phyloP scores from a whole-genome alignment of 2,113 vertebrate genomes.

The Daubentonia madagascariensis region DNA sequence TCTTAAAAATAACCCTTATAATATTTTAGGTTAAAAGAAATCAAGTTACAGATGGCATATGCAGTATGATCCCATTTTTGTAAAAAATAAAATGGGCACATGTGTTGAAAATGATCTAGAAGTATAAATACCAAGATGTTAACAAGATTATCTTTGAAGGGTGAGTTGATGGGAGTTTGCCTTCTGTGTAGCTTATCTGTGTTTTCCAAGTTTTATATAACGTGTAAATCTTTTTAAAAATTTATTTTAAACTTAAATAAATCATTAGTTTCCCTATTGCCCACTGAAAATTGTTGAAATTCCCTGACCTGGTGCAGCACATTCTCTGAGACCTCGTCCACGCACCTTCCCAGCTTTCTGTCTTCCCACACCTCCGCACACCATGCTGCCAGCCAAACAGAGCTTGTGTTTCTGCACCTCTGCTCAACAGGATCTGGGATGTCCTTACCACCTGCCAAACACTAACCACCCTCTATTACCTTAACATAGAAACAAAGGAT shows the following conservation, averaged over 20 bases:
- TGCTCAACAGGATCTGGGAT: not conserved
- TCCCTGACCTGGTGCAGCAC: not conserved
- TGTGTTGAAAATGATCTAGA: not conserved
- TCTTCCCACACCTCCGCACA: not conserved
- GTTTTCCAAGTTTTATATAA: slow-evolving; percentile 17
- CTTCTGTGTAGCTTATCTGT: not conserved
- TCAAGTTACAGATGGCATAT: not conserved
- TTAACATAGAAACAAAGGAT: not conserved
- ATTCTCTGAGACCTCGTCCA: not conserved
- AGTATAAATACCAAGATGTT: not conserved
- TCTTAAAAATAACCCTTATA: not conserved
- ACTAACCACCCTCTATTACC: not conserved
- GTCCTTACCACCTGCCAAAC: not conserved
- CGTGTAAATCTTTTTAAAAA: not conserved
- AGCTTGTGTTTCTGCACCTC: not conserved
- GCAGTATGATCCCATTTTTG: not conserved
- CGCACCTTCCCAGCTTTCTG: not conserved
- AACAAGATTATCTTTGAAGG: not conserved
- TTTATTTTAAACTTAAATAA: not conserved
- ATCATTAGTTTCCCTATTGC: not conserved
- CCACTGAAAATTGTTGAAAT: not conserved
- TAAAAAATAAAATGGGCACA: not conserved
- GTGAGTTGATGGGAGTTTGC: not conserved
- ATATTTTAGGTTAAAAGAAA: not conserved
- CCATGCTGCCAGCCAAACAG: not conserved